Conservation (phyloP, 2,888 invertebrate species). For the Cephus pulcher region DNA sequence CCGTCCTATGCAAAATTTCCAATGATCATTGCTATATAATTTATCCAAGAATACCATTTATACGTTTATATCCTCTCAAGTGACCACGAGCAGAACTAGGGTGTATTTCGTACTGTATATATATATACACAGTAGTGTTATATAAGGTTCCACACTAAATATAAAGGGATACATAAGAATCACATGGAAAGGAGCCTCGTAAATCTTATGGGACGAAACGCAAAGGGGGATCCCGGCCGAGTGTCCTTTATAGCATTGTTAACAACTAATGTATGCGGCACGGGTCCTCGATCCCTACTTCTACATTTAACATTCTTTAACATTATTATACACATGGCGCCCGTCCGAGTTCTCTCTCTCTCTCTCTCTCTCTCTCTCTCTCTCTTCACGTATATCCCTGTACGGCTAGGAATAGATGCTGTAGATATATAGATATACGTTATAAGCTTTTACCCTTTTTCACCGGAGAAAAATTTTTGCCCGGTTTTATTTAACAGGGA, state of each 20-base stretch:
- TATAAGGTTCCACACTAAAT: background rate
- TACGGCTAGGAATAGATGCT: conserved; percentile 15
- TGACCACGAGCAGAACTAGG: background rate
- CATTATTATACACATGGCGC: conserved; percentile 66
- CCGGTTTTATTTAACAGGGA: conserved; percentile 48
- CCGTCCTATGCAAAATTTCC: background rate
- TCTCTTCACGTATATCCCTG: conserved; percentile 25
- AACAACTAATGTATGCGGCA: conserved; percentile 66
- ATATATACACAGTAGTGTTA: background rate
- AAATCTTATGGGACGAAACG: conserved; percentile 19
- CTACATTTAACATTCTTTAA: conserved; percentile 64
- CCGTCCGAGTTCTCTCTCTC: conserved; percentile 46
- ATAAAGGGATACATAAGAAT: conserved; percentile 49
- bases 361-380: conserved; percentile 23
- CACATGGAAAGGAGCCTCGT: conserved; percentile 41
- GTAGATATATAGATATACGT: background rate
- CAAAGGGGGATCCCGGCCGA: conserved; percentile 48
- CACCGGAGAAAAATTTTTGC: conserved; percentile 37
- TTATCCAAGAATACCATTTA: background rate
- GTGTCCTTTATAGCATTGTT: conserved; percentile 67
- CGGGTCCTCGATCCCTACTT: conserved; percentile 46
- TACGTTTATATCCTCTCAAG: background rate
- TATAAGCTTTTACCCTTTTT: conserved; percentile 8
- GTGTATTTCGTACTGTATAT: background rate
- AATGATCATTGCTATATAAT: background rate